A percentile compares a stretch with the other conserved stretches of the same genome.
phyloP scores from a whole-genome alignment of 2,797 vertebrate species.

The Harpagifer antarcticus region DNA sequence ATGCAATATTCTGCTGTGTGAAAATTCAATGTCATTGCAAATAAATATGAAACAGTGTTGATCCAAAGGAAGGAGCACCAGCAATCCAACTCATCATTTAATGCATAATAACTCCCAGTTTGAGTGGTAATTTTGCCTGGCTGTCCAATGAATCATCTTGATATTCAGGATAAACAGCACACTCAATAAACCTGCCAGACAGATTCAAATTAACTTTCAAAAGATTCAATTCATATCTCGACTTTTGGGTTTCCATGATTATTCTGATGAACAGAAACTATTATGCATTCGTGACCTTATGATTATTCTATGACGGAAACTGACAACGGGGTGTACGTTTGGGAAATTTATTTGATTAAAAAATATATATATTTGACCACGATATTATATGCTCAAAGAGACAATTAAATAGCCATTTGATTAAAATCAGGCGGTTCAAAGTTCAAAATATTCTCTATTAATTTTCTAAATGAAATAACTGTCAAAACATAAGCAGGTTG shows the following conservation, averaged over 20 bases:
- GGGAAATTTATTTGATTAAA: neutral
- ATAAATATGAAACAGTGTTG: conserved; percentile 38
- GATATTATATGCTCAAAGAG: conserved; percentile 10
- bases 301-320: neutral
- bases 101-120: conserved; percentile 38
- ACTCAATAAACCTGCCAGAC: conserved; percentile 61
- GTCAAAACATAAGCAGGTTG: conserved; percentile 38
- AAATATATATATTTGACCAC: neutral
- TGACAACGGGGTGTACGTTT: neutral
- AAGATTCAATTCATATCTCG: conserved; percentile 46
- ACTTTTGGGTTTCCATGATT: conserved; percentile 14
- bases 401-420: conserved; percentile 7
- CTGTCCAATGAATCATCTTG: conserved; percentile 43
- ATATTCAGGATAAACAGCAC: conserved; percentile 58
- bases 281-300: conserved; percentile 7
- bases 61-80: conserved; percentile 35
- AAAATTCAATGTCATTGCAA: conserved; percentile 31
- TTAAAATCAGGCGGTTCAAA: conserved; percentile 31
- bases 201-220: conserved; percentile 50
- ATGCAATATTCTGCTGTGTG: conserved; percentile 33
- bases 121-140: conserved; percentile 55
- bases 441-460: neutral
- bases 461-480: conserved; percentile 53
- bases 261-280: conserved; percentile 4
- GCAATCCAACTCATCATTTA: conserved; percentile 37